Conservation (phyloP, 2,888 invertebrate species). For the Cheilosia scutellata region DNA sequence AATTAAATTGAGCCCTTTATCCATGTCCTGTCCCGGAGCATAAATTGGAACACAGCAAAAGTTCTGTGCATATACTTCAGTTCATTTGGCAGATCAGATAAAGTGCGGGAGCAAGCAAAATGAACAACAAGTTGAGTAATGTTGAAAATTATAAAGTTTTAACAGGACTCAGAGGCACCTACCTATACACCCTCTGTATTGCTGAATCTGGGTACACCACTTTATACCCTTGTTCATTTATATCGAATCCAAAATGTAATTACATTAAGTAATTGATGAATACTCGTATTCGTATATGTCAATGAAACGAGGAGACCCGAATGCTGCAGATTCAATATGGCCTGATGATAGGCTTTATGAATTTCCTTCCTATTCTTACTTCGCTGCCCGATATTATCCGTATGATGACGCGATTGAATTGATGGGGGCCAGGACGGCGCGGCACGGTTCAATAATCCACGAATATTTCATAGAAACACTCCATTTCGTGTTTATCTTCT, state of each 20-base stretch:
- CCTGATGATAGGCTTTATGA: slow-evolving; percentile 55
- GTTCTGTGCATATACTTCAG: slow-evolving; percentile 27
- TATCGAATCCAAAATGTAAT: slow-evolving; percentile 69
- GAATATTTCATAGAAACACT: slow-evolving; percentile 65
- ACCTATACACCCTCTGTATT: too few relatives aligned
- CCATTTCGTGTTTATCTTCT: slow-evolving; percentile 58
- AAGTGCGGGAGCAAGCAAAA: background rate
- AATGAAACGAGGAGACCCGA: slow-evolving; percentile 28
- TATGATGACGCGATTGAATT: slow-evolving; percentile 45
- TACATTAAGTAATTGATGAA: slow-evolving; percentile 74
- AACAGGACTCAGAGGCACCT: background rate
- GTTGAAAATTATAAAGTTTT: slow-evolving; percentile 37
- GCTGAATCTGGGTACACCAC: slow-evolving; percentile 25
- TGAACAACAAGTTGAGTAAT: slow-evolving; percentile 51
- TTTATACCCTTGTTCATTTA: slow-evolving; percentile 37
- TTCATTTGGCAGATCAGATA: slow-evolving; percentile 71
- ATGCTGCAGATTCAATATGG: slow-evolving; percentile 7
- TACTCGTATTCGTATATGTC: slow-evolving; percentile 13
- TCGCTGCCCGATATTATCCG: slow-evolving; percentile 44
- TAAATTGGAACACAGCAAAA: slow-evolving; percentile 51
- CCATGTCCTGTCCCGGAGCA: slow-evolving; percentile 26
- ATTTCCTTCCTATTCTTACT: slow-evolving; percentile 66
- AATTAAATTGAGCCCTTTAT: slow-evolving; percentile 63
- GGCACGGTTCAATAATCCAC: slow-evolving; percentile 11
- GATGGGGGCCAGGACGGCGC: background rate